A percentile compares a stretch with the other conserved stretches of the same genome.
Conservation (phyloP, 2,888 invertebrate genomes). For the Hypercompe scribonia region DNA sequence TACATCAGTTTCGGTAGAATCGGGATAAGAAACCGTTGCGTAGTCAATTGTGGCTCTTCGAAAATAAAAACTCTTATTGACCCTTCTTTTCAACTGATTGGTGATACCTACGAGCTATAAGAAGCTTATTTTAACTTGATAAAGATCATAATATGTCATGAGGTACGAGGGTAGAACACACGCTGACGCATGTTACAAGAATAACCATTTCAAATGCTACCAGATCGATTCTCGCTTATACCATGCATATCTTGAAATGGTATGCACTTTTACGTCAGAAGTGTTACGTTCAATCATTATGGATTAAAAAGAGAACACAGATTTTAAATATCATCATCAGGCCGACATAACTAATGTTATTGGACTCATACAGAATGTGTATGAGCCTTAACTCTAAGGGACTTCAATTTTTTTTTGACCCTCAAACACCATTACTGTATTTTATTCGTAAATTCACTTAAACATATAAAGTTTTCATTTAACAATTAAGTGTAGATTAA, state of each 20-base stretch:
- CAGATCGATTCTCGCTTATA: not conserved
- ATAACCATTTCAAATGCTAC: not conserved
- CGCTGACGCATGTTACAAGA: not conserved
- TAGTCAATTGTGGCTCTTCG: slow-evolving; percentile 40
- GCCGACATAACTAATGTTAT: no score
- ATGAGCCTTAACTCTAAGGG: no score
- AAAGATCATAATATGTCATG: not conserved
- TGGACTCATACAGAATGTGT: no score
- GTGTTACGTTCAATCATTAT: no score
- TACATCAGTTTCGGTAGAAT: slow-evolving; percentile 49
- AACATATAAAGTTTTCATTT: not conserved
- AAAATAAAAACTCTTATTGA: slow-evolving; percentile 28
- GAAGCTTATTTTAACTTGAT: not conserved
- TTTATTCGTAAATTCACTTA: no score
- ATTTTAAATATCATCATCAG: no score
- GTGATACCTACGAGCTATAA: not conserved
- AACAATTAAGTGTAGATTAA: not conserved
- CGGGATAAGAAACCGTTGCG: slow-evolving; percentile 45
- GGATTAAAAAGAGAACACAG: no score
- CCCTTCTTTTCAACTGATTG: not conserved
- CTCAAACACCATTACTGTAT: no score
- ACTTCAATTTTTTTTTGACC: no score
- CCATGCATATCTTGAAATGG: not conserved
- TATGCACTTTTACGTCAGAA: not conserved
- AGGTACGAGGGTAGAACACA: not conserved